phyloP scores from a whole-genome alignment of 1,140 invertebrate genomes.

The Scaptomyza montana region DNA sequence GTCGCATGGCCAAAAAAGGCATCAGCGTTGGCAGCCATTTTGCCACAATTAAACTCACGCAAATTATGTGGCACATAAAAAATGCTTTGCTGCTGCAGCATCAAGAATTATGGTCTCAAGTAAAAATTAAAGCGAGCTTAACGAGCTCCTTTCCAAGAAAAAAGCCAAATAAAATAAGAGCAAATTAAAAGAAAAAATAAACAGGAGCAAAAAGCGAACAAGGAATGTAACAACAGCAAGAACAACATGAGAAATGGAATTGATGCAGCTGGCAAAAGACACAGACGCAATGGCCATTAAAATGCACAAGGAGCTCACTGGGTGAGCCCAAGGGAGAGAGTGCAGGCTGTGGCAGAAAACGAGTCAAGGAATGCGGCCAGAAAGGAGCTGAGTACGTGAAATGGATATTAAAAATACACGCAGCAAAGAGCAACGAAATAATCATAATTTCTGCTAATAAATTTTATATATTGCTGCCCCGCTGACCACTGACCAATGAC shows the following conservation, averaged over 20 bases:
- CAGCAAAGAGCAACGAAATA: conserved; percentile 77
- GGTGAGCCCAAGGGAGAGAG: neutral
- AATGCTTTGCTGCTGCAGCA: conserved; percentile 31
- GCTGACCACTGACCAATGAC: conserved; percentile 5
- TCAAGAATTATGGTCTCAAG: conserved; percentile 68
- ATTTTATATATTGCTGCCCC: conserved; percentile 74
- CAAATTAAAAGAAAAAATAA: conserved; percentile 9
- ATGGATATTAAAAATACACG: conserved; percentile 79
- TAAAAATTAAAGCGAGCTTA: conserved; percentile 79
- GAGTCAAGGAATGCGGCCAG: too few relatives aligned
- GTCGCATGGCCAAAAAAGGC: conserved; percentile 29
- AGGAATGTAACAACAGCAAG: conserved; percentile 7
- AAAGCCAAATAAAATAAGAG: neutral
- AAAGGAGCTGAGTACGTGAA: conserved; percentile 30
- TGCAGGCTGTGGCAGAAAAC: conserved; percentile 7
- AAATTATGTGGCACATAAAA: conserved; percentile 64
- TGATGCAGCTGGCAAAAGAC: conserved; percentile 70
- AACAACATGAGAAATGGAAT: conserved; percentile 43
- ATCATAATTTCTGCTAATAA: conserved; percentile 83
- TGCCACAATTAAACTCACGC: conserved; percentile 75
- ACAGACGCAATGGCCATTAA: conserved; percentile 63
- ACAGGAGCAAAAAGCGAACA: conserved; percentile 7
- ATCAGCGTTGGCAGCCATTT: conserved; percentile 12
- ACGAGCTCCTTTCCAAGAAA: conserved; percentile 56
- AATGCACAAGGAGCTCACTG: conserved; percentile 54